Conservation (phyloP, 2,888 invertebrate genomes). For the Andricus quercusramuli region DNA sequence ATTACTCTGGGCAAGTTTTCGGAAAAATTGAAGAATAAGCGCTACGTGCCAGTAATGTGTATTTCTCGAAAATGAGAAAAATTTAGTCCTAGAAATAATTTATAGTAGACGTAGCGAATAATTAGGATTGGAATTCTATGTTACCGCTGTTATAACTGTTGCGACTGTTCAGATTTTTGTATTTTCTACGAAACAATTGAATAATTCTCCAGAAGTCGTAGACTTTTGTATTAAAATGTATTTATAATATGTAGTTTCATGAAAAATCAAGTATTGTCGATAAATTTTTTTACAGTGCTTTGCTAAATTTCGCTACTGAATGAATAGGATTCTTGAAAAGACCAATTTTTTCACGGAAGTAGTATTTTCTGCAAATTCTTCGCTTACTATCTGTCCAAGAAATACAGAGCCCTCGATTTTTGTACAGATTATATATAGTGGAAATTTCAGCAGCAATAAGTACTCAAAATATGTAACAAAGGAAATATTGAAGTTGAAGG, state of each 20-base stretch:
- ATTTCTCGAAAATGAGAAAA: conserved; percentile 15
- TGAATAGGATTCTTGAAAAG: not conserved
- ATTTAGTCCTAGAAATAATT: conserved; percentile 18
- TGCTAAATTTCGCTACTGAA: not conserved
- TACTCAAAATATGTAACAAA: too few species aligned
- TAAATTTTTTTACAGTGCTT: not conserved
- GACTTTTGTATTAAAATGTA: conserved; percentile 11
- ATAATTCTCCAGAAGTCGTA: not conserved
- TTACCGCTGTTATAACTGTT: conserved; percentile 20
- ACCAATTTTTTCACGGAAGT: not conserved
- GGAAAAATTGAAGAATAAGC: conserved; percentile 13
- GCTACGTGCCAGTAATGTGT: conserved; percentile 35
- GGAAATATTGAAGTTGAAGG: too few species aligned
- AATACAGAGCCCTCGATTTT: too few species aligned
- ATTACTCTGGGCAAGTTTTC: conserved; percentile 34
- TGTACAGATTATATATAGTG: too few species aligned
- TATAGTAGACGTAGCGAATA: conserved; percentile 21
- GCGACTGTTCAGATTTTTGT: conserved; percentile 22
- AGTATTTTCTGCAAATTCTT: not conserved
- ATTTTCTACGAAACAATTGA: conserved; percentile 32
- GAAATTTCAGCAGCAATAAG: too few species aligned
- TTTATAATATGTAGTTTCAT: not conserved
- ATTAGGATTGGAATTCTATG: conserved; percentile 24
- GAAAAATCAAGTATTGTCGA: not conserved
- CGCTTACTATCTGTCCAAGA: too few species aligned